Evolutionary conservation across 2,113 vertebrate species (phyloP), one percentile per base, ranked within the genome.

Genomic region (Castor canadensis): DNA sequence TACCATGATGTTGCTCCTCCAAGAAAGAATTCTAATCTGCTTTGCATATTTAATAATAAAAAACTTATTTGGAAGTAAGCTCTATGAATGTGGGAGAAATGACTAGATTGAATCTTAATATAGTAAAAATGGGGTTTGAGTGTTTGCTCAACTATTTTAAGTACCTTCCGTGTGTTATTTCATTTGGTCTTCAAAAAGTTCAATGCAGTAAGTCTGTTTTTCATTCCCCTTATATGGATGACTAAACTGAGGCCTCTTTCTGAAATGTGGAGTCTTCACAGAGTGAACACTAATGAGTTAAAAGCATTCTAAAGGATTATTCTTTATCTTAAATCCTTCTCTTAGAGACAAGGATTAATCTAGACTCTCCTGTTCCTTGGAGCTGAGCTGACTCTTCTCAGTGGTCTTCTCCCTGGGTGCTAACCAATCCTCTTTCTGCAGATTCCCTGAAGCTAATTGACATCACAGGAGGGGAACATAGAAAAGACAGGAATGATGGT

Each of bases 21-120:
- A 40, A 79, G 67, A 94, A 96, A 60, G 28, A 77, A 69, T 91
- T 94, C 62, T 79, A 69, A 88, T 58, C 72, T 47, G 71, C 56
- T 84, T 96, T 73, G 58, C 20, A 40, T 94, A 81, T 95, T 93
- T 85, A 85, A 85, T n/a, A 66, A 47, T 72, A 30, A 91, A 91
- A 62, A 64, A 71, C 80, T 89, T 60, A 58, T 60, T 89, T 60
- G 28, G 47, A 38, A 4, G 38, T 54, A 49, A 5, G 67, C 77
- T 94, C 93, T 87, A 89, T 80, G 67, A 73, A n/a, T 67, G 30
- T 64, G 52, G 54, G 43, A 86, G 85, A 88, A 73, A 54, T 93
- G 71, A 80, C 26, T 87, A 52, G 56, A 47, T 93, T 95, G 1
- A 58, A 71, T 47, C 79, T 86, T 91, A 83, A 38, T 52, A 35